Percentiles rank a stretch among this genome's conserved stretches.
phyloP scores from a whole-genome alignment of 1,140 invertebrate species.

The Leptinotarsa defecta region DNA sequence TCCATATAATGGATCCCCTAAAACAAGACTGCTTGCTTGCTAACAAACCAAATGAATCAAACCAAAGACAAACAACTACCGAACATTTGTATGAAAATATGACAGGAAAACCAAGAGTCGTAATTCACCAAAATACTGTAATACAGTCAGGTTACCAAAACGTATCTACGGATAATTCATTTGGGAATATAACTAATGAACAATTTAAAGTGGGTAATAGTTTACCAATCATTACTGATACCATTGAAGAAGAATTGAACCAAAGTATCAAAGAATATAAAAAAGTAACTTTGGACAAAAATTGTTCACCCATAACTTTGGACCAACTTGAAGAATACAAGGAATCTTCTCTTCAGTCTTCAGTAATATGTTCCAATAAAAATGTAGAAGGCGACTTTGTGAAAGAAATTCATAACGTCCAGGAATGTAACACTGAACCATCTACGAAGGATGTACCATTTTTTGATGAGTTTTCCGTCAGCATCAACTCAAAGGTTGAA shows the following conservation, averaged over 20 bases:
- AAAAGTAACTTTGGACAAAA: slow-evolving; percentile 41
- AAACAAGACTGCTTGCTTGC: slow-evolving; percentile 43
- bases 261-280: slow-evolving; percentile 20
- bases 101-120: slow-evolving; percentile 21
- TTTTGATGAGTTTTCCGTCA: slow-evolving; percentile 36
- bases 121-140: slow-evolving; percentile 41
- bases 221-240: slow-evolving; percentile 11
- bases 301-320: slow-evolving; percentile 43
- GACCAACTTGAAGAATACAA: slow-evolving; percentile 37
- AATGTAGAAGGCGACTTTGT: not conserved
- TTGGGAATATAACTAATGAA: not conserved
- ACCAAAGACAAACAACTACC: slow-evolving; percentile 15
- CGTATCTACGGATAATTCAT: not conserved
- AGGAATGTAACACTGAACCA: not conserved
- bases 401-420: not conserved
- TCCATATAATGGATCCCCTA: slow-evolving; percentile 44
- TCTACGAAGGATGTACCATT: slow-evolving; percentile 39
- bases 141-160: slow-evolving; percentile 28
- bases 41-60: slow-evolving; percentile 28
- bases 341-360: not conserved
- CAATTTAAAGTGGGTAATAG: slow-evolving; percentile 18
- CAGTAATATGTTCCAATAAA: slow-evolving; percentile 10
- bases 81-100: not conserved
- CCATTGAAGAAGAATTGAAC: slow-evolving; percentile 2
- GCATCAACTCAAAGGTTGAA: not conserved